These are phyloP conservation scores for Ivindomyrus marchei DNA, from an alignment of 2,113 vertebrate species.

Conservation along the genomic window DNA sequence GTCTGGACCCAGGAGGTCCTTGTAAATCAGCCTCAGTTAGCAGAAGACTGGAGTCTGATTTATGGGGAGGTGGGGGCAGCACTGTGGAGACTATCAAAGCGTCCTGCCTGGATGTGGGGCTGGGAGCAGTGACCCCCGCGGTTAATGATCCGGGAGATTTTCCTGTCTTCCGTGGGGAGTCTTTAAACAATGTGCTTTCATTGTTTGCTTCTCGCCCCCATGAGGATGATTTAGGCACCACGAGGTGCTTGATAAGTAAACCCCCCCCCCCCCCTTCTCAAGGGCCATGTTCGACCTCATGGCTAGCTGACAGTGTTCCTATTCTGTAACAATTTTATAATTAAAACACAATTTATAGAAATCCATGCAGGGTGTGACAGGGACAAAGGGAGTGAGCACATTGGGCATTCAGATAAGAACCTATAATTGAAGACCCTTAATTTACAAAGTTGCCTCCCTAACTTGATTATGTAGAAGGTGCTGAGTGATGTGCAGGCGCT, in stretches of 20 bases:
- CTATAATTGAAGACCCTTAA: not conserved
- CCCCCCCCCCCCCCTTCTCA: not conserved
- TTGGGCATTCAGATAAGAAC: not conserved
- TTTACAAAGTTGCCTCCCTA: not conserved
- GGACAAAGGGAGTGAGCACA: not conserved
- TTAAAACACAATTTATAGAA: not conserved
- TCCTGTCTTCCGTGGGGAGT: not conserved
- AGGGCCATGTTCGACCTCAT: not conserved
- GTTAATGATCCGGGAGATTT: slow-evolving; percentile 17
- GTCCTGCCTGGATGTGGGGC: slow-evolving; percentile 35
- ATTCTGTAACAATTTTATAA: not conserved
- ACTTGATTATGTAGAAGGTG: not conserved
- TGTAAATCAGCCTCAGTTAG: slow-evolving; percentile 70
- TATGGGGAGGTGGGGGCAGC: slow-evolving; percentile 48
- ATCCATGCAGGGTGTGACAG: not conserved
- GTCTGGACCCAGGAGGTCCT: slow-evolving; percentile 56
- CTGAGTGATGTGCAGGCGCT: not conserved
- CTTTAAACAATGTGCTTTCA: slow-evolving; percentile 11
- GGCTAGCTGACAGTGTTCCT: not conserved
- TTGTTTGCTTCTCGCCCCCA: slow-evolving; percentile 16
- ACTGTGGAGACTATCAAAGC: slow-evolving; percentile 51
- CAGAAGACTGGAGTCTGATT: slow-evolving; percentile 60
- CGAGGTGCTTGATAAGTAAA: not conserved
- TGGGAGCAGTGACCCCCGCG: slow-evolving; percentile 22
- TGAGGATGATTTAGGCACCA: slow-evolving; percentile 9